phyloP scores from a whole-genome alignment of 2,113 vertebrate genomes.

The Eublepharis macularius region DNA sequence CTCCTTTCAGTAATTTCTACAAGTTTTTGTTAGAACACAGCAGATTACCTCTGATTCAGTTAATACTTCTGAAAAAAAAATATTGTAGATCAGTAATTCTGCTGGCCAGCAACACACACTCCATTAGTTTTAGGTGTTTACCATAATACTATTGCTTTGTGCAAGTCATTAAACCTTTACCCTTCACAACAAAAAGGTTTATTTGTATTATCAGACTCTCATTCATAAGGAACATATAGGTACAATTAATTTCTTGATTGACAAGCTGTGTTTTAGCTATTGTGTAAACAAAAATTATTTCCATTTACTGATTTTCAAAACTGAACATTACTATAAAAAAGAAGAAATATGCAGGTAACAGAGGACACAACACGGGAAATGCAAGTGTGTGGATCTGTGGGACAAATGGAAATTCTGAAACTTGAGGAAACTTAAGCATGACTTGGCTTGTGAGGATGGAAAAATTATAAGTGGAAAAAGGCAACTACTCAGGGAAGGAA shows the following conservation, averaged over 20 bases:
- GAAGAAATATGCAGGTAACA: background rate
- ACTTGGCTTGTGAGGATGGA: background rate
- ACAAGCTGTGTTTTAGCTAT: conserved; percentile 5
- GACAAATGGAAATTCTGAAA: background rate
- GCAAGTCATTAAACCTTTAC: conserved; percentile 24
- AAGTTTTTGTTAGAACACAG: conserved; percentile 1
- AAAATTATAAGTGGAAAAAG: background rate
- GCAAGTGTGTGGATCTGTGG: background rate
- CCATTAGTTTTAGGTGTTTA: background rate
- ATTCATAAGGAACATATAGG: background rate
- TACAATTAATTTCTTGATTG: background rate
- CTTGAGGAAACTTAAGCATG: background rate
- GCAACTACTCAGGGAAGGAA: background rate
- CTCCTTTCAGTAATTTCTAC: conserved; percentile 14
- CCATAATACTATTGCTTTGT: background rate
- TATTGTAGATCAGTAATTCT: conserved; percentile 21
- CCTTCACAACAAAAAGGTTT: background rate
- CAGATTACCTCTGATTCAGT: conserved; percentile 5
- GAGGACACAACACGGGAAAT: too few relatives aligned
- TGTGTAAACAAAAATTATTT: background rate
- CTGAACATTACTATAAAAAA: background rate
- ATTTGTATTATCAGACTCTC: background rate
- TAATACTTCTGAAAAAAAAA: conserved; percentile 23
- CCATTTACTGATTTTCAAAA: background rate
- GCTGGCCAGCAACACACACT: background rate